These are phyloP conservation scores for Geococcyx californianus DNA, from an alignment of 2,113 vertebrate species.

Conservation along the genomic window DNA sequence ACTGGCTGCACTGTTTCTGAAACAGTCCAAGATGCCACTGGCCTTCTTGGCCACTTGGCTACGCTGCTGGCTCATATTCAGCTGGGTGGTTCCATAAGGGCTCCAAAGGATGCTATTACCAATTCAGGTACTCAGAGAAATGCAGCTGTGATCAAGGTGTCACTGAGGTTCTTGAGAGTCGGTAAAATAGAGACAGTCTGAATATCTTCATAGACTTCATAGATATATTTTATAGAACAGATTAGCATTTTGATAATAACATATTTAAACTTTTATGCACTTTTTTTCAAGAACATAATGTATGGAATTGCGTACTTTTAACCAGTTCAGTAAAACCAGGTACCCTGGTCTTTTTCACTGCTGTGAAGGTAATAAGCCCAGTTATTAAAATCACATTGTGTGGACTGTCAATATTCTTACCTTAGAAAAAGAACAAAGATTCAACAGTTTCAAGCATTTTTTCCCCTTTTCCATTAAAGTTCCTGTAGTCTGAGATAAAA, in stretches of 20 bases:
- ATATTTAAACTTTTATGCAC: background rate
- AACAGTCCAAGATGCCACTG: too few relatives aligned
- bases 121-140: background rate
- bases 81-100: background rate
- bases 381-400: conserved; percentile 3
- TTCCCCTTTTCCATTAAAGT: background rate
- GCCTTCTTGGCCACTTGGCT: too few relatives aligned
- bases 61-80: too few relatives aligned
- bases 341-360: background rate
- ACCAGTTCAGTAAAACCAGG: background rate
- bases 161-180: background rate
- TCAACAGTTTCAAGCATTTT: conserved; percentile 16
- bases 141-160: background rate
- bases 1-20: too few relatives aligned
- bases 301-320: background rate
- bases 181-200: background rate
- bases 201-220: background rate
- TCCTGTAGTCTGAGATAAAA: conserved; percentile 24
- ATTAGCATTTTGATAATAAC: background rate
- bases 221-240: background rate
- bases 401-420: background rate
- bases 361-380: conserved; percentile 7
- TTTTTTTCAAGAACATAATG: background rate
- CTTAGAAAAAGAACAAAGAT: conserved; percentile 38
- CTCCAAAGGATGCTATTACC: background rate